These are phyloP conservation scores for Ladona fulva DNA, from an alignment of 1,140 invertebrate genomes.

Conservation along the genomic window DNA sequence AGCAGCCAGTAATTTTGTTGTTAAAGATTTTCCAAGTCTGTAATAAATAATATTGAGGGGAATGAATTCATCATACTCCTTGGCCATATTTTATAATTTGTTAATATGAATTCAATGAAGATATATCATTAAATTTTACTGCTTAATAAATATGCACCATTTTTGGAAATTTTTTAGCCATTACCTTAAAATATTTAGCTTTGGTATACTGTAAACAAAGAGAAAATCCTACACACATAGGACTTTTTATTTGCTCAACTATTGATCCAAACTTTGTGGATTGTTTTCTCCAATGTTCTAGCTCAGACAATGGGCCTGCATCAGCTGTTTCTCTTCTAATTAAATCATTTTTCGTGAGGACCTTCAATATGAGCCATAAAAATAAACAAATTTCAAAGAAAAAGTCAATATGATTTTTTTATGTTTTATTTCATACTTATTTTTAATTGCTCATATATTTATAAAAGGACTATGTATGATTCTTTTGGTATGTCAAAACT, in stretches of 20 bases:
- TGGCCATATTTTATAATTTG: no score
- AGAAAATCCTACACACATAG: slow-evolving; percentile 38
- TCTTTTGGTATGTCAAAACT: slow-evolving; percentile 45
- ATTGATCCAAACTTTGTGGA: slow-evolving; percentile 69
- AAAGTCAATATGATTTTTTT: no score
- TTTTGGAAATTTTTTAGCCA: neutral
- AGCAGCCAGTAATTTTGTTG: slow-evolving; percentile 56
- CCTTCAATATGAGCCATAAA: slow-evolving; percentile 21
- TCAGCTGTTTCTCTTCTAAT: slow-evolving; percentile 68
- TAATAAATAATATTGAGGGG: slow-evolving; percentile 25
- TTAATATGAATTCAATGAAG: neutral
- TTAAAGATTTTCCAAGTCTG: slow-evolving; percentile 71
- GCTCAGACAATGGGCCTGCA: slow-evolving; percentile 68
- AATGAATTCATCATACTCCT: no score
- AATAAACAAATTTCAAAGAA: no score
- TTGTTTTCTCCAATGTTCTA: slow-evolving; percentile 73
- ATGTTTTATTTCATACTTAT: no score
- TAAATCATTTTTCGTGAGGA: slow-evolving; percentile 57
- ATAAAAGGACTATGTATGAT: no score
- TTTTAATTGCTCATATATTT: no score
- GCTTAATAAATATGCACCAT: neutral
- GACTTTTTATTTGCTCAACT: slow-evolving; percentile 63
- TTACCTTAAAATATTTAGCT: neutral
- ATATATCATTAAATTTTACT: neutral
- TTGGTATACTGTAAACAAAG: no score